These are phyloP conservation scores for Hetaerina titia DNA, from an alignment of 2,888 invertebrate species.

Conservation along the genomic window DNA sequence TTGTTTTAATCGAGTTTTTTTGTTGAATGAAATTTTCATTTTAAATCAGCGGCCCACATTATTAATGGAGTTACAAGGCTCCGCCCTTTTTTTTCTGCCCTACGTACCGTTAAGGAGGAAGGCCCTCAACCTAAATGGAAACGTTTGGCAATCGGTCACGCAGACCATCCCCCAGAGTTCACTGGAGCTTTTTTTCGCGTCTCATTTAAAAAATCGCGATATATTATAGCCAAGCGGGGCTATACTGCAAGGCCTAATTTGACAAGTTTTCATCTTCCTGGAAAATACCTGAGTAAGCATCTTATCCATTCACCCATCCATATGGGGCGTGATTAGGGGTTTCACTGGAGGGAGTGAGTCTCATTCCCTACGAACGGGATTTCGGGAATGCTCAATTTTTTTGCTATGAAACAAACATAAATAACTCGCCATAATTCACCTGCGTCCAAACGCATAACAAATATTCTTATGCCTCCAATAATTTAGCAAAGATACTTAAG, in stretches of 20 bases:
- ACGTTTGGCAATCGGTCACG: neutral
- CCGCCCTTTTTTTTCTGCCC: neutral
- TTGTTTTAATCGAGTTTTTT: too few relatives aligned
- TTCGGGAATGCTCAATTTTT: too few relatives aligned
- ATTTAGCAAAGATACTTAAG: too few relatives aligned
- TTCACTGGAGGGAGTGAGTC: neutral
- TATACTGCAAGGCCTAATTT: too few relatives aligned
- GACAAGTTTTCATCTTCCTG: neutral
- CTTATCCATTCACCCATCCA: neutral
- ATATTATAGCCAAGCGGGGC: neutral
- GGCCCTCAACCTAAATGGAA: neutral
- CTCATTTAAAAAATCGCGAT: neutral
- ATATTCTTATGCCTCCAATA: too few relatives aligned
- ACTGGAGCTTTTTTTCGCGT: neutral
- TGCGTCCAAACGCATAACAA: too few relatives aligned
- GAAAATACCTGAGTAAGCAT: neutral
- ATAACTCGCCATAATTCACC: too few relatives aligned
- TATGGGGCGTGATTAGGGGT: neutral
- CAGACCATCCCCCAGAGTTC: neutral
- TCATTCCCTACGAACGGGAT: neutral
- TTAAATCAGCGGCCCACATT: too few relatives aligned
- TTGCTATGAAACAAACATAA: too few relatives aligned
- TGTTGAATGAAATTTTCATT: too few relatives aligned
- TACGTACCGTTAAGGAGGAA: neutral
- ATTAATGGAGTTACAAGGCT: neutral